Conservation (phyloP, 2,113 vertebrate species). For the Bothrops jararaca region DNA sequence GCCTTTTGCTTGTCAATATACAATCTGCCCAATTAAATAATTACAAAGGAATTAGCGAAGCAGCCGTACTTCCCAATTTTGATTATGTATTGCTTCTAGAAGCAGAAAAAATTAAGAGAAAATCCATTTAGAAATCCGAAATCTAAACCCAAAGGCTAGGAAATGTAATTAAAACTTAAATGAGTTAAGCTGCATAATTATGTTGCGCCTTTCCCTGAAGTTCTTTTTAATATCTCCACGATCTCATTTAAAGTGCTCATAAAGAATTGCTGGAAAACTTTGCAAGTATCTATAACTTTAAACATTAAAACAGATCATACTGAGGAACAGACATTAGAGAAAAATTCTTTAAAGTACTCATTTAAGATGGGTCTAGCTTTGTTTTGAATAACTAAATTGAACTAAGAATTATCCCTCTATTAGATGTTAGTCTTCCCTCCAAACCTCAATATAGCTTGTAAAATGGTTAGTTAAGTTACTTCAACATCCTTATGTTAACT, state of each 20-base stretch:
- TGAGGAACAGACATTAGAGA: neutral
- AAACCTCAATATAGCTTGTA: neutral
- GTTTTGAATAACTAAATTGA: neutral
- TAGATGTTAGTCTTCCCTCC: conserved; percentile 10
- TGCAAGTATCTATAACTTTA: neutral
- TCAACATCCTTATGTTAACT: neutral
- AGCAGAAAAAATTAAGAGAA: neutral
- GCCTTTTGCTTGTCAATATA: too few species aligned
- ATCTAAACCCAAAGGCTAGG: neutral
- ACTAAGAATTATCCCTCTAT: neutral
- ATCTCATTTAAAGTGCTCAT: neutral
- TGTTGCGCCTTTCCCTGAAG: conserved; percentile 1
- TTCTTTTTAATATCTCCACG: neutral
- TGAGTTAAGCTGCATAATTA: neutral
- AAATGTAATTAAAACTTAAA: neutral
- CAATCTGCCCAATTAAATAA: neutral
- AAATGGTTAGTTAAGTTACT: neutral
- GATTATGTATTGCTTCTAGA: neutral
- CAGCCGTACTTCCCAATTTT: neutral
- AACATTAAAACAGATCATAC: neutral
- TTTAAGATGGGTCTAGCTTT: neutral
- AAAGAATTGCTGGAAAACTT: neutral
- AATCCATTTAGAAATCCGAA: neutral
- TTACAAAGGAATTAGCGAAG: neutral
- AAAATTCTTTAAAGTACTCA: neutral